Base-by-base conservation (phyloP, 2,797 vertebrate genomes). In the Alca torda region DNA sequence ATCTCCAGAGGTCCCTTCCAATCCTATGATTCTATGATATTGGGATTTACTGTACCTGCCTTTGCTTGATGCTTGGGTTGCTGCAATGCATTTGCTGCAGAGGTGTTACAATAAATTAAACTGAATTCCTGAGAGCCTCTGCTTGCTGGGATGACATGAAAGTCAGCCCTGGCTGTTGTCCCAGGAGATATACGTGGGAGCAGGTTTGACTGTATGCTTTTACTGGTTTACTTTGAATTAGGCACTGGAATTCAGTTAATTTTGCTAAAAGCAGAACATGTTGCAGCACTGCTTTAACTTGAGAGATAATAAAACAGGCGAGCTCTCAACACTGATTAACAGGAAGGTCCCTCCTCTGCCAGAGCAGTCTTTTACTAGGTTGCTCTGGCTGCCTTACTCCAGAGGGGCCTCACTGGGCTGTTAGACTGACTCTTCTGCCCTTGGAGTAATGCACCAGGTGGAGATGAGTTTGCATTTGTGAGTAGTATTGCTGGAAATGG, bases 161-260 rank as follows among this genome's bases (percentile, higher is more conserved):
- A 94, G 76, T 81, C 79, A 80, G 53, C 82, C 53, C 11, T 91
- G 79, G 48, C 48, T 87, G 60, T 45, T 91, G 60, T 93, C 45
- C 9, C 39, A 64, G 68, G 82, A 87, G 53, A 39, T 4, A 6
- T 30, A 48, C 39, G 26, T 67, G 43, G 35, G 41, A 84, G 12
- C 23, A 84, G 39, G 51, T 77, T 83, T 87, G 67, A 37, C 56
- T 48, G 35, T 39, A 14, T 68, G 75, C 53, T 67, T 80, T 87
- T 85, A 56, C 51, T 19, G n/a, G 25, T 70, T 95, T 85, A 43
- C n/a, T 94, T 91, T 85, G 93, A 74, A 68, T 92, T 70, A 87
- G 84, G 54, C 51, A n/a, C 30, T 69, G 50, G 28, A 89, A 46
- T 54, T 89, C 16, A 4, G 30, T 72, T 92, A 18, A 6, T 46